phyloP scores from a whole-genome alignment of 2,113 vertebrate genomes.

The Salminus brasiliensis region DNA sequence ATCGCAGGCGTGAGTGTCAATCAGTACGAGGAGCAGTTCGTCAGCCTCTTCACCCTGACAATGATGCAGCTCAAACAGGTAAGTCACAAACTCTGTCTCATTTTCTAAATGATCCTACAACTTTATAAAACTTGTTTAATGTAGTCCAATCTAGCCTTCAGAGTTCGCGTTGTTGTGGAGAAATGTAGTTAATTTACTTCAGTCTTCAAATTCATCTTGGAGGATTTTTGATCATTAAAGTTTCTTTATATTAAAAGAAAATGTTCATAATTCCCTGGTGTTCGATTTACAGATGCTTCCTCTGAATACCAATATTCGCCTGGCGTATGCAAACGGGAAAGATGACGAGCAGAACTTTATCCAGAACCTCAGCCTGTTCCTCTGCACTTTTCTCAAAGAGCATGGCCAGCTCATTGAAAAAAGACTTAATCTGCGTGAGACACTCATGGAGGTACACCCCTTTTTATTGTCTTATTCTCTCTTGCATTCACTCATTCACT shows the following conservation, averaged over 20 bases:
- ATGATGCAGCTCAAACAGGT: slow-evolving; percentile 98
- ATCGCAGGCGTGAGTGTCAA: slow-evolving; percentile 93
- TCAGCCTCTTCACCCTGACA: slow-evolving; percentile 91
- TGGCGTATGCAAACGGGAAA: slow-evolving; percentile 94
- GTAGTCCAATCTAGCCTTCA: background rate
- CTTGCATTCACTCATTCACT: background rate
- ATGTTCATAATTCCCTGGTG: background rate
- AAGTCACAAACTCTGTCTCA: too few relatives aligned
- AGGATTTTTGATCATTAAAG: too few relatives aligned
- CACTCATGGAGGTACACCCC: slow-evolving; percentile 87
- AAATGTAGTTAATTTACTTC: too few relatives aligned
- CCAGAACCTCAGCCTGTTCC: slow-evolving; percentile 96
- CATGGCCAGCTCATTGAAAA: slow-evolving; percentile 94
- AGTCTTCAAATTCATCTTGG: too few relatives aligned
- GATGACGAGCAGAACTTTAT: slow-evolving; percentile 98
- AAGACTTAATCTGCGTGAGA: slow-evolving; percentile 88
- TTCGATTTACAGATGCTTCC: slow-evolving; percentile 86
- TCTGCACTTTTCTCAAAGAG: slow-evolving; percentile 96
- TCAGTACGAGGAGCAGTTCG: slow-evolving; percentile 96
- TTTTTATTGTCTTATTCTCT: background rate
- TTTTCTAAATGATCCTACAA: too few relatives aligned
- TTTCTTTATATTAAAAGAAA: too few relatives aligned
- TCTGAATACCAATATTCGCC: slow-evolving; percentile 93
- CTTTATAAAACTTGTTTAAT: too few relatives aligned
- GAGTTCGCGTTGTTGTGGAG: too few relatives aligned